Evolutionary conservation across 2,797 vertebrate genomes (phyloP).

Genomic region (Mastacembelus armatus): DNA sequence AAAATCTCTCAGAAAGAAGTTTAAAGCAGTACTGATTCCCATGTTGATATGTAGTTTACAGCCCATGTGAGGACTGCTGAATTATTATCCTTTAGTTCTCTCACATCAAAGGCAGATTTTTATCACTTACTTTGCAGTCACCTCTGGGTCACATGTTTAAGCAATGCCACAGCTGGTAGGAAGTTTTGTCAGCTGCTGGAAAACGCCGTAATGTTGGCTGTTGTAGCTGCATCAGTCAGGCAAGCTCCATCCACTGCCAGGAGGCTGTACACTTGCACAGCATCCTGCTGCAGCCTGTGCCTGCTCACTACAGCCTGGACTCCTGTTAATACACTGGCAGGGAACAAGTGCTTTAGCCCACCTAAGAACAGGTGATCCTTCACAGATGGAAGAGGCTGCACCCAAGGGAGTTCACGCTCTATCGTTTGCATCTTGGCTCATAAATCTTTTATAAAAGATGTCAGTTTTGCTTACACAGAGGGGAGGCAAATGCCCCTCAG

Average conservation of each 20-base stretch:
- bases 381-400: conserved; percentile 83
- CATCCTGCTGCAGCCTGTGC: conserved; percentile 24
- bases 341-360: conserved; percentile 79
- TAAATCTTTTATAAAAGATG: conserved; percentile 90
- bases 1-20: conserved; percentile 44
- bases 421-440: conserved; percentile 88
- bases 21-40: conserved; percentile 46
- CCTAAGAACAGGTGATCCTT: conserved; percentile 85
- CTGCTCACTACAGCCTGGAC: conserved; percentile 52
- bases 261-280: conserved; percentile 21
- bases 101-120: conserved; percentile 74
- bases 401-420: conserved; percentile 83
- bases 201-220: conserved; percentile 51
- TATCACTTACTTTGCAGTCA: conserved; percentile 53
- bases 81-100: conserved; percentile 62
- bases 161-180: conserved; percentile 33
- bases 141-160: conserved; percentile 66
- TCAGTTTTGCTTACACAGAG: conserved; percentile 89
- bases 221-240: conserved; percentile 38
- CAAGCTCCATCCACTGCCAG: conserved; percentile 30
- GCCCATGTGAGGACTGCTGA: conserved; percentile 60
- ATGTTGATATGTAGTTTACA: conserved; percentile 43
- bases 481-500: conserved; percentile 81
- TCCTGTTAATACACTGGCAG: conserved; percentile 73
- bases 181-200: conserved; percentile 50